Base-by-base conservation (phyloP, 2,888 invertebrate genomes). In the Trissolcus japonicus region DNA sequence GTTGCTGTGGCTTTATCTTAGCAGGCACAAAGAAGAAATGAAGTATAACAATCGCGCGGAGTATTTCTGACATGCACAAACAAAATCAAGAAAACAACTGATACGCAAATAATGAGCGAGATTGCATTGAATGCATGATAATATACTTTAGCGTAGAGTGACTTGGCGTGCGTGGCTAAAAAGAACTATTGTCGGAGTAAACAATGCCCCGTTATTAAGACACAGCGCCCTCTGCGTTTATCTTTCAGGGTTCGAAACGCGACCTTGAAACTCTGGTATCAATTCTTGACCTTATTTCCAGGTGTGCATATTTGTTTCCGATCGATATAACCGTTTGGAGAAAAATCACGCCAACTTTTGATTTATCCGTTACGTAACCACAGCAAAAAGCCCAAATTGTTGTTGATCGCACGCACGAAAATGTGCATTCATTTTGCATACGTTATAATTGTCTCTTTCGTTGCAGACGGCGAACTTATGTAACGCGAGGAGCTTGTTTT, bases 111-210 rank as follows among this genome's bases (percentile, higher is more conserved):
- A 83, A 85, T 82, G 83, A 83, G 81, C 74, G 82, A 86, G 85
- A 86, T 85, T 87, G 84, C 84, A 83, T 84, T 85, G 82, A 86
- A 86, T 83, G 79, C 79, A 80, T 79, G 85, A 85, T 84, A 85
- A 83, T 83, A 80, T 71, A 68, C 77, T 73, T 66, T 67, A 68
- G 77, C 68, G 54, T 63, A 41, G 60, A 77, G 54, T 60, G 63
- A 59, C 72, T 76, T 76, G 67, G 62, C 67, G 62, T 61, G 67
- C 72, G 60, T 56, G 51, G 71, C 60, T 73, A 76, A 79, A 79
- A 76, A 71, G 74, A 76, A 76, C 79, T 79, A 76, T 79, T 79
- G 79, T 76, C 74, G 76, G 60, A 76, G 76, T 71, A 74, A 76
- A 76, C 76, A 76, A 74, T 76, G 71, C 60, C 57, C 74, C 76